Base-by-base conservation (phyloP, 2,113 vertebrate species). In the Pelvicachromis taeniatus region DNA sequence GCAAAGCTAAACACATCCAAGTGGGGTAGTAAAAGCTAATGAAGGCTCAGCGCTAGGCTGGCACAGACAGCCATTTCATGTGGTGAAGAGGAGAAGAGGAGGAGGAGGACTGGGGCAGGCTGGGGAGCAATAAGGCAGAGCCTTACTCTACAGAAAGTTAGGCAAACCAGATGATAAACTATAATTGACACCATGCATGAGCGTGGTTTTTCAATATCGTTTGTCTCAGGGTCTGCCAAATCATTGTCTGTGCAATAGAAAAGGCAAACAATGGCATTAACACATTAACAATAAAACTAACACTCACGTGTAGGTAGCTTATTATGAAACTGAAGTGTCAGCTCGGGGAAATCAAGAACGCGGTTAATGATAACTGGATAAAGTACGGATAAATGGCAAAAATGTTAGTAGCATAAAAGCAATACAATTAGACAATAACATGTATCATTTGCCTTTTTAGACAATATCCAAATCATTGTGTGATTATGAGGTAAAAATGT, bases 1-100 rank as follows among this genome's bases (percentile, higher is more conserved):
- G 92, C 81, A 93, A 91, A 90, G 89, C 92, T 89, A 92, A 95
- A 94, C 93, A 95, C 94, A 94, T 94, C 92, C 91, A 94, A 95
- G 94, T 92, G 94, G 93, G 90, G 92, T 94, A 94, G 92, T 96
- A 96, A 96, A 96, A 95, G 82, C 92, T 96, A 96, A 96, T 96
- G 95, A 95, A 96, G 94, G 95, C 94, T 94, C 89, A 90, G 93
- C 59, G 82, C 92, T 88, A 95, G 94, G 92, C 95, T 95, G 95
- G 95, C 96, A 95, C 92, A 92, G 87, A 86, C 91, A 82, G 85
- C 81, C 88, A 95, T 95, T 95, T 96, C 91, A 96, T 96, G 96
- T 96, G 96, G 96, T 93, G 89, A 86, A 82, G 91, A 87, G 90
- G 91, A 90, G 85, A 88, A 88, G 91, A 90, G 91, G 90, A 73